Base-by-base conservation (phyloP, 2,797 vertebrate species). In the Simalia tracyae region DNA sequence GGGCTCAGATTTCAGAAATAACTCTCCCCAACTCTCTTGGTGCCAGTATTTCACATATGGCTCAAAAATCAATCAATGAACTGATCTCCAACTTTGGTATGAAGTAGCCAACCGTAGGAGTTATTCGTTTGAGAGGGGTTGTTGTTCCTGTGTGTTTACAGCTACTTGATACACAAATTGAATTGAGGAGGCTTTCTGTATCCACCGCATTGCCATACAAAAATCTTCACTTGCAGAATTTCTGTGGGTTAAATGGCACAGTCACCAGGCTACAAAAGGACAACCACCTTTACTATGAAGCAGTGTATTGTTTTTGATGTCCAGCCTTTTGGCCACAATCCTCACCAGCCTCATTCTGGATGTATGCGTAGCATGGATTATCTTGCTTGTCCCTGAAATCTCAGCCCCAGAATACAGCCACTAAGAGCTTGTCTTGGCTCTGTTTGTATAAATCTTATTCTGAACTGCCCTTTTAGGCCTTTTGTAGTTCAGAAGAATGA, bases 331-430 rank as follows among this genome's bases (percentile, higher is more conserved):
- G 11, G 46, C 89, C 92, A 9, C 46, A 15, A 0, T 9, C 54
- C 24, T 81, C 36, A 4, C 17, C 61, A 11, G 1, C 57, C 2
- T 2, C 68, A 90, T 88, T 24, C 3, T 24, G 3, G 56, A 24
- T 76, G 11, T 28, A 81, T n/a, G 4, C 14, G 22, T 61, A 64
- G 28, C 5, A 0, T 68, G 24, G 9, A 8, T 12, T 26, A 59
- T 87, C 54, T 76, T 90, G 8, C 19, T 2, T 42, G 1, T 66
- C 0, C 0, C 10, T 90, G 60, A 63, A 89, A 60, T 60, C n/a
- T 0, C 0, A 86, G 5, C 7, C 56, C 59, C 10, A 50, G 19
- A 54, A 0, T 0, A 0, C 57, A 56, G 26, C 50, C 24, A 17
- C 84, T 19, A 1, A 59, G 1, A 64, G 6, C 42, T 90, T 14